A percentile compares a stretch with the other conserved stretches of the same genome.
phyloP scores from a whole-genome alignment of 2,797 vertebrate species.

The Danio choprae region DNA sequence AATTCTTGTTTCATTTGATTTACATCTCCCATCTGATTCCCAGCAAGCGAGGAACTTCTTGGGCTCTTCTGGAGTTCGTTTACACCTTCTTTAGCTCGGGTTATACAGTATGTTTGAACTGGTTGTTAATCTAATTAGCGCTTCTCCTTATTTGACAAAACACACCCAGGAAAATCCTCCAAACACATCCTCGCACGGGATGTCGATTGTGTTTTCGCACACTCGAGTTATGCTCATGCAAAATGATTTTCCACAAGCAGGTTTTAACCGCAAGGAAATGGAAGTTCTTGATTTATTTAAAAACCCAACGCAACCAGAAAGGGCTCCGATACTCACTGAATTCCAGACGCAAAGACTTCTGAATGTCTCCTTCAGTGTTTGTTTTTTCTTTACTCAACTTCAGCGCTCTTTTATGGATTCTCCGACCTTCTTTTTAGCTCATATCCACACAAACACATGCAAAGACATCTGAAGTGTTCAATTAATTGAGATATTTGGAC shows the following conservation, averaged over 20 bases:
- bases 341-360: slow-evolving; percentile 41
- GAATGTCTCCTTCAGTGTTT: slow-evolving; percentile 8
- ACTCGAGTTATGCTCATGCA: slow-evolving; percentile 59
- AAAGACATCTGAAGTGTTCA: neutral
- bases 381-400: neutral
- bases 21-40: slow-evolving; percentile 41
- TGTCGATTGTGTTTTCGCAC: slow-evolving; percentile 56
- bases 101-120: neutral
- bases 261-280: slow-evolving; percentile 39
- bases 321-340: slow-evolving; percentile 55
- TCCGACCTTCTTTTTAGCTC: slow-evolving; percentile 41
- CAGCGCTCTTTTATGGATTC: slow-evolving; percentile 20
- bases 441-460: slow-evolving; percentile 48
- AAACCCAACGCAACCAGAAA: slow-evolving; percentile 42
- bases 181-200: slow-evolving; percentile 37
- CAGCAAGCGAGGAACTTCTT: slow-evolving; percentile 46
- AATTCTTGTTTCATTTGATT: slow-evolving; percentile 39
- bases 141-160: slow-evolving; percentile 5
- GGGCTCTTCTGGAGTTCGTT: slow-evolving; percentile 43
- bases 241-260: slow-evolving; percentile 47
- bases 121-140: neutral
- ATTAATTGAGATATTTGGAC: slow-evolving; percentile 19
- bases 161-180: neutral
- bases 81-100: slow-evolving; percentile 1
- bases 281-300: slow-evolving; percentile 46